Base-by-base conservation (phyloP, 53 echinoderm and acorn worm species). In the Arbacia lixula region DNA sequence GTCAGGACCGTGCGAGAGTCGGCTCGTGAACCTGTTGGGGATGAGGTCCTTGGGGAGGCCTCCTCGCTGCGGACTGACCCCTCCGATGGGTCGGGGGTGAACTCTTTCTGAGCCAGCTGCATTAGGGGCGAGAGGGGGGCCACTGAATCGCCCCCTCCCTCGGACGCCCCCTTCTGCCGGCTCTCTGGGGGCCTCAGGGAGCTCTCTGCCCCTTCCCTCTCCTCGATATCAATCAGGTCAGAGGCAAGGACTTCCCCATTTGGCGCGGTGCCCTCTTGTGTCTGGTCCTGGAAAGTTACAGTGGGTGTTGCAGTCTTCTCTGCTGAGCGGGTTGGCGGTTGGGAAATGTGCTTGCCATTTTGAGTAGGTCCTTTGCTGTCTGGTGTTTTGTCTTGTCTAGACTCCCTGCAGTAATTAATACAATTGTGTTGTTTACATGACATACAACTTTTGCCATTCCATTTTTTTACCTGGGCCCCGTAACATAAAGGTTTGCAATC, bases 41-140 rank as follows among this genome's bases (percentile, higher is more conserved):
- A 83, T 19, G 68, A 38, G 11, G 66, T 72, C 51, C 82, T 42
- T 3, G 88, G 66, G 22, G 73, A 53, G 10, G 14, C 41, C 20
- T 62, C 76, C 0, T 60, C 60, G 12, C 61, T 66, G 6, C 72
- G 61, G 30, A 88, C 86, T 22, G 94, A 91, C 35, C 60, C 56
- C 20, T 83, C 92, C 3, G 95, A 95, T 22, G 92, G 95, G 72
- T 95, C 95, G 0, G 91, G 92, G 40, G 95, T 92, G 31, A 89
- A 85, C 63, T 95, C 90, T 12, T 87, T 92, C 80, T 82, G 89
- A 28, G 89, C 84, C 31, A 81, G 87, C 68, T 85, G 88, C 87
- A 92, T 89, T 26, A 92, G 87, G 25, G 92, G 86, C 14, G 95
- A 91, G 26, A 91, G 80, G 22, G 95, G 95, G 25, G 92, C 92